Conservation (phyloP, 2,113 vertebrate species). For the Lepisosteus osseus region DNA sequence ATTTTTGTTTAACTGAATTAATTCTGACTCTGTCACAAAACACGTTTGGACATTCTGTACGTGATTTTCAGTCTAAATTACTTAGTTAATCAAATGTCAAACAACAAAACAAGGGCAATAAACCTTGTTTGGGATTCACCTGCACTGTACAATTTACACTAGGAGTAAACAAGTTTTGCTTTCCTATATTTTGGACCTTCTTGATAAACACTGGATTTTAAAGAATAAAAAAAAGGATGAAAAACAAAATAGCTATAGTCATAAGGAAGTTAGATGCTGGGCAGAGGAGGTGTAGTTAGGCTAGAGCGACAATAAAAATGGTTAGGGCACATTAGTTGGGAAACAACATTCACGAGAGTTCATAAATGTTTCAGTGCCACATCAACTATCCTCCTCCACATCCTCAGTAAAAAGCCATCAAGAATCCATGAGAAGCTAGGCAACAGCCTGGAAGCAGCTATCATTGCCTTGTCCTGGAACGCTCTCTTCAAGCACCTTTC, state of each 20-base stretch:
- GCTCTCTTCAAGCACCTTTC: no score
- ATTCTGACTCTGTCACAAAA: no score
- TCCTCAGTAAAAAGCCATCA: constrained; percentile 54
- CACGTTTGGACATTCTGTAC: no score
- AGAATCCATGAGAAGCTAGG: constrained; percentile 34
- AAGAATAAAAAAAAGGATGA: constrained; percentile 33
- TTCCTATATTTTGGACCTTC: no score
- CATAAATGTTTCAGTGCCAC: constrained; percentile 66
- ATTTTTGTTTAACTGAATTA: no score
- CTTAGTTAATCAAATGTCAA: no score
- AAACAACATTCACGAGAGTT: constrained; percentile 56
- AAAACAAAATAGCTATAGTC: constrained; percentile 39
- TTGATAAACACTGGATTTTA: neutral
- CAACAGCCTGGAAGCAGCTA: constrained; percentile 22
- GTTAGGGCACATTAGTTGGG: constrained; percentile 65
- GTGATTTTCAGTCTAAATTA: no score
- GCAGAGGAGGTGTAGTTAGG: constrained; percentile 61
- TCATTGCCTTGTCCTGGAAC: constrained; percentile 29
- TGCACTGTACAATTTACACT: no score
- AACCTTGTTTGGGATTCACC: no score
- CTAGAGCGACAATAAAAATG: constrained; percentile 59
- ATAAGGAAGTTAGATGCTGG: constrained; percentile 60
- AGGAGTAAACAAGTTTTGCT: no score
- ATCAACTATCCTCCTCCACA: constrained; percentile 42
- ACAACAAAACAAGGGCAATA: no score